Conservation (phyloP, 2,888 invertebrate species). For the Mycogona germanica region DNA sequence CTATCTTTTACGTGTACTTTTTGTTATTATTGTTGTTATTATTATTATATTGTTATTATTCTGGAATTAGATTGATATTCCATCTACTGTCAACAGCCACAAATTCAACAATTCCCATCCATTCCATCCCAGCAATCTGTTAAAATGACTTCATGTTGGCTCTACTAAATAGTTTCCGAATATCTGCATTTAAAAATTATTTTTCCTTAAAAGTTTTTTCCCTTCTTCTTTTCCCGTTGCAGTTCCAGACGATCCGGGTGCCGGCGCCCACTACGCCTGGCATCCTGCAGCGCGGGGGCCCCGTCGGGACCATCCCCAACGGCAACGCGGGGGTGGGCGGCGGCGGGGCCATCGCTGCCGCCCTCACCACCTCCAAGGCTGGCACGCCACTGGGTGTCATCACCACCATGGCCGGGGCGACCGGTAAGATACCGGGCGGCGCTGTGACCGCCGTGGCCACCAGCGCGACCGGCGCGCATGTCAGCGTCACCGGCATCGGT, state of each 20-base stretch:
- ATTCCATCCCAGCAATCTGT: no score
- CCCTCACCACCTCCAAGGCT: slow-evolving; percentile 20
- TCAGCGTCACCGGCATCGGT: slow-evolving; percentile 19
- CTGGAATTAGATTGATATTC: no score
- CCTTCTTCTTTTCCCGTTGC: neutral
- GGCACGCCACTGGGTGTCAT: neutral
- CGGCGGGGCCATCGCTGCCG: slow-evolving; percentile 23
- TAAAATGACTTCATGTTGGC: no score
- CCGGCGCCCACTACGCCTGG: slow-evolving; percentile 1
- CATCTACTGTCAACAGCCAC: no score
- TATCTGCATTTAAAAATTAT: no score
- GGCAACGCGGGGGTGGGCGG: slow-evolving; percentile 18
- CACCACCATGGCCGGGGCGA: slow-evolving; percentile 11
- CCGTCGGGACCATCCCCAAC: slow-evolving; percentile 15
- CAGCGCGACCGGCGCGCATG: neutral
- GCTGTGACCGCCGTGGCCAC: slow-evolving; percentile 6
- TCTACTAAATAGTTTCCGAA: no score
- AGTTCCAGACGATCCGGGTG: slow-evolving; percentile 12
- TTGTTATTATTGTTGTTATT: no score
- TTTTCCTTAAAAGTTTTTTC: no score
- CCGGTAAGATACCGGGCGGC: no score
- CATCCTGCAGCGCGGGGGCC: slow-evolving; percentile 11
- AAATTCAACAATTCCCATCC: no score
- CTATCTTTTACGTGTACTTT: no score
- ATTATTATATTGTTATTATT: no score